Conservation (phyloP, 2,113 vertebrate species). For the Gasterosteus nipponicus region DNA sequence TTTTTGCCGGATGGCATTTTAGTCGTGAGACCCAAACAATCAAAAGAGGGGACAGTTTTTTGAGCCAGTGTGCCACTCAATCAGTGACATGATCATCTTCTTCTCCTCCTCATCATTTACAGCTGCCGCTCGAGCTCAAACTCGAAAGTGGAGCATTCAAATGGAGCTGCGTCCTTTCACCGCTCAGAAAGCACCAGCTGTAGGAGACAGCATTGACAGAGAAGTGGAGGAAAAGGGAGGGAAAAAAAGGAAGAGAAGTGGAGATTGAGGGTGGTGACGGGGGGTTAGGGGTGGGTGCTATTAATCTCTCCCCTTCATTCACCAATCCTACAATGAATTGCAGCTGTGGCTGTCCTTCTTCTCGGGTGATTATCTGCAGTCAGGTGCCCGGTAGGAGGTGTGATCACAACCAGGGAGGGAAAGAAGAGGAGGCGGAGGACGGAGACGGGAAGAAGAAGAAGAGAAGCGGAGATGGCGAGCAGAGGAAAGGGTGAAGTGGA, state of each 20-base stretch:
- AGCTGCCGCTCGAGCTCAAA: constrained; percentile 40
- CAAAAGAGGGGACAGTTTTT: not conserved
- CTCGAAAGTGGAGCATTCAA: constrained; percentile 54
- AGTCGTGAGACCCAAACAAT: not conserved
- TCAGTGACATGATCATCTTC: constrained; percentile 22
- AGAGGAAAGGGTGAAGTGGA: not conserved
- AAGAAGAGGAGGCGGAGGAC: not conserved
- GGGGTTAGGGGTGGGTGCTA: constrained; percentile 26
- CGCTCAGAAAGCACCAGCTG: constrained; percentile 68
- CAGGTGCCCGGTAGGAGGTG: constrained; percentile 68
- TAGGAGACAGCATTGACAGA: constrained; percentile 53
- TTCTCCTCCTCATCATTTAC: constrained; percentile 25
- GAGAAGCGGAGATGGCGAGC: not conserved
- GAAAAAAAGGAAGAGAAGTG: constrained; percentile 5
- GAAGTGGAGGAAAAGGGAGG: constrained; percentile 54
- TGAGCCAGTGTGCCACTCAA: constrained; percentile 3
- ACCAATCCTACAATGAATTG: constrained; percentile 76
- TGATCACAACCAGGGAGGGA: constrained; percentile 58
- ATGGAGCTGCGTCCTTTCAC: constrained; percentile 56
- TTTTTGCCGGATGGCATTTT: not conserved
- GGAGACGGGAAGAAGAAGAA: not conserved
- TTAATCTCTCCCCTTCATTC: constrained; percentile 72
- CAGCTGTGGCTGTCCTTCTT: constrained; percentile 78
- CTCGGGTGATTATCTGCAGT: constrained; percentile 77
- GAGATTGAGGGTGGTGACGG: not conserved